phyloP scores from a whole-genome alignment of 2,888 invertebrate genomes.

The Trissonchulus sp. region DNA sequence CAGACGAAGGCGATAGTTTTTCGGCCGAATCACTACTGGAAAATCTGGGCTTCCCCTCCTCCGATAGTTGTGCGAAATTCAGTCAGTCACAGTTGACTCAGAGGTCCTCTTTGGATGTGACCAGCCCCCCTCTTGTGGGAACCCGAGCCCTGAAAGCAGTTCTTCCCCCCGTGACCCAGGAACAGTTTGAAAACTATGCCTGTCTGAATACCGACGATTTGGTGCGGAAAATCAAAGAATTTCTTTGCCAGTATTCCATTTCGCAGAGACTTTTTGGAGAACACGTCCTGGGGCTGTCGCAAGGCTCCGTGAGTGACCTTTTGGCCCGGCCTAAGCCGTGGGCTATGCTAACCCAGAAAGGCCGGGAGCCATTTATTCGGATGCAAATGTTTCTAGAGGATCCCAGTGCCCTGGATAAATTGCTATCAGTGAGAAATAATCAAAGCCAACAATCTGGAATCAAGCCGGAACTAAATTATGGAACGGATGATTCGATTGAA shows the following conservation, averaged over 20 bases:
- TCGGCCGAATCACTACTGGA: neutral
- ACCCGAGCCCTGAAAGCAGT: conserved; percentile 5
- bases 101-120: too few relatives aligned
- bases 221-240: conserved; percentile 61
- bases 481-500: too few relatives aligned
- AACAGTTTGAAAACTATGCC: conserved; percentile 89
- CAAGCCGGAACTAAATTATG: too few relatives aligned
- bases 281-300: conserved; percentile 88
- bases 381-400: conserved; percentile 98
- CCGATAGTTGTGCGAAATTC: neutral
- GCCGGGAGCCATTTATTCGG: conserved; percentile 88
- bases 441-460: neutral
- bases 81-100: too few relatives aligned
- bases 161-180: conserved; percentile 74
- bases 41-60: neutral
- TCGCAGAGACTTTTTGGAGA: conserved; percentile 97
- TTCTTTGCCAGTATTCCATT: conserved; percentile 59
- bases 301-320: conserved; percentile 94
- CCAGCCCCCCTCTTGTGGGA: neutral
- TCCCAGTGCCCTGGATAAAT: conserved; percentile 85
- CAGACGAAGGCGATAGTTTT: neutral
- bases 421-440: conserved; percentile 59
- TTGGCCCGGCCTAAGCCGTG: conserved; percentile 95
- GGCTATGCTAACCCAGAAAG: conserved; percentile 95
- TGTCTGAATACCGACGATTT: conserved; percentile 97